A percentile compares a stretch with the other conserved stretches of the same genome.
These are phyloP conservation scores for Istiophorus platypterus DNA, from an alignment of 2,113 vertebrate species.

Conservation along the genomic window DNA sequence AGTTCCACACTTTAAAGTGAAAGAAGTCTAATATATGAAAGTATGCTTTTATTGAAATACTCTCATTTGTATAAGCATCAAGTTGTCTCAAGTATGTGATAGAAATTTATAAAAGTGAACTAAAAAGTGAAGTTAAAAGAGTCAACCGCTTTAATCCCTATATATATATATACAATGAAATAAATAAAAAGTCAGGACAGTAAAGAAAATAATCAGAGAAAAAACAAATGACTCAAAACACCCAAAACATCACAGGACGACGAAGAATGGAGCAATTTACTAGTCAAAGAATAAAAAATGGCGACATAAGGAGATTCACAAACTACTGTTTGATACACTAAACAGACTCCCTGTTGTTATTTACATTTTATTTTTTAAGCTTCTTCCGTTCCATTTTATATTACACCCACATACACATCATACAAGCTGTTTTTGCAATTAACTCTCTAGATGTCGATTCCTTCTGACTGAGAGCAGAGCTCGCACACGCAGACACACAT, in stretches of 20 bases:
- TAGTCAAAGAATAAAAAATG: neutral
- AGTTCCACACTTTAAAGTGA: constrained; percentile 20
- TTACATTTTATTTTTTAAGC: constrained; percentile 11
- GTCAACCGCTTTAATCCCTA: neutral
- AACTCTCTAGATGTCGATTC: constrained; percentile 46
- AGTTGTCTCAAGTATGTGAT: neutral
- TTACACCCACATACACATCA: constrained; percentile 25
- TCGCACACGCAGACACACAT: neutral
- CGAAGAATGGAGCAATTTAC: constrained; percentile 1
- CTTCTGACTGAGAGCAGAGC: constrained; percentile 11
- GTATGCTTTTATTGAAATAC: constrained; percentile 1
- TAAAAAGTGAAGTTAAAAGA: neutral
- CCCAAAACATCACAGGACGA: neutral
- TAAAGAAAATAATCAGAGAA: neutral
- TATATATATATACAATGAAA: constrained; percentile 4
- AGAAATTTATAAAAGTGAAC: neutral
- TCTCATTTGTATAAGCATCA: constrained; percentile 12
- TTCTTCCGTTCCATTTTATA: constrained; percentile 12
- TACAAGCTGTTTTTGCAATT: constrained; percentile 33
- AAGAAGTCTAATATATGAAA: constrained; percentile 16
- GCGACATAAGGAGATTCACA: neutral
- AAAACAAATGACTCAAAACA: neutral
- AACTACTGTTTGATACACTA: constrained; percentile 9
- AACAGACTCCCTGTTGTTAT: constrained; percentile 30
- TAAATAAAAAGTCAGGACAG: neutral